These are phyloP conservation scores for Engraulis encrasicolus DNA, from an alignment of 2,113 vertebrate genomes.

Conservation along the genomic window DNA sequence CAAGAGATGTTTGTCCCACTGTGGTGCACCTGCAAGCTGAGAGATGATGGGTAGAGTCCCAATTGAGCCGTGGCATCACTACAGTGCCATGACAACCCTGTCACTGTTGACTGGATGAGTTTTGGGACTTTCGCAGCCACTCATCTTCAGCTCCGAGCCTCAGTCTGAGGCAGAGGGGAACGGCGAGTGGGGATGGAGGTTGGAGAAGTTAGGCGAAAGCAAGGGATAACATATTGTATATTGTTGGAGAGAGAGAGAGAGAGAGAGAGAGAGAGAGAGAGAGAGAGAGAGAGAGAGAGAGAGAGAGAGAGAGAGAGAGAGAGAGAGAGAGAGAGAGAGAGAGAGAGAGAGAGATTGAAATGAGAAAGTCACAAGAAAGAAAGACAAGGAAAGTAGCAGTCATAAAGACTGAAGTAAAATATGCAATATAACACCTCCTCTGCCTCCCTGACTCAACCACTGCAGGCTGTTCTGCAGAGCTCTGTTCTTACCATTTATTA, in stretches of 20 bases:
- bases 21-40: no score
- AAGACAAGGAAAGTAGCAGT: not conserved
- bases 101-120: not conserved
- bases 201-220: not conserved
- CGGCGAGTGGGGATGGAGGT: not conserved
- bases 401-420: no score
- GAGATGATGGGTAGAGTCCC: no score
- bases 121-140: not conserved
- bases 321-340: not conserved
- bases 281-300: not conserved
- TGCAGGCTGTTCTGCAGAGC: no score
- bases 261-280: not conserved
- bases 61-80: not conserved
- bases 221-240: not conserved
- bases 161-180: not conserved
- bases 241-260: not conserved
- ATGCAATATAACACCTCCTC: no score
- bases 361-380: not conserved
- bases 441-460: no score
- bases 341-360: not conserved
- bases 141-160: not conserved
- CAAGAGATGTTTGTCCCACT: no score
- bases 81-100: constrained; percentile 1
- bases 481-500: no score
- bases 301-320: not conserved